Conservation (phyloP, 2,797 vertebrate genomes). For the Enteromius radiatus region DNA sequence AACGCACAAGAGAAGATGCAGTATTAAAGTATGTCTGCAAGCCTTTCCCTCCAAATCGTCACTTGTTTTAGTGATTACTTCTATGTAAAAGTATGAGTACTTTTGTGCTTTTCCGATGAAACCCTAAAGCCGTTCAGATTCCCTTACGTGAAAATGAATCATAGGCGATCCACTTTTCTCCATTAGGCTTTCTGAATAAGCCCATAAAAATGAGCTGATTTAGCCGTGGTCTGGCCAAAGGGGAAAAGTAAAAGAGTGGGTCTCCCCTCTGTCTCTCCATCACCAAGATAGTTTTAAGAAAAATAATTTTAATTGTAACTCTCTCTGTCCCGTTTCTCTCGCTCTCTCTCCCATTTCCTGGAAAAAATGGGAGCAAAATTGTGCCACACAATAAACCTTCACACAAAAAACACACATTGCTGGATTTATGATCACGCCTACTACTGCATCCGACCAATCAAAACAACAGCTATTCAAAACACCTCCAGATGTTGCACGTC, state of each 20-base stretch:
- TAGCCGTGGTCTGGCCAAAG: neutral
- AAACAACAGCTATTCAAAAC: slow-evolving; percentile 43
- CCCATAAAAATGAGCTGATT: slow-evolving; percentile 15
- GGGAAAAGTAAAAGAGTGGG: slow-evolving; percentile 1
- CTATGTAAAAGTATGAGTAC: neutral
- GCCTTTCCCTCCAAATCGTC: neutral
- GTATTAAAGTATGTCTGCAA: neutral
- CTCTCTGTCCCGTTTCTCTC: neutral
- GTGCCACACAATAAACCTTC: slow-evolving; percentile 40
- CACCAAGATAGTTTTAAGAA: neutral
- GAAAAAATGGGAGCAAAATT: slow-evolving; percentile 42
- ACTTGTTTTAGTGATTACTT: neutral
- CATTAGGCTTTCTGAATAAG: slow-evolving; percentile 30
- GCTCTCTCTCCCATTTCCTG: slow-evolving; percentile 10
- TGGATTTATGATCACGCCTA: slow-evolving; percentile 39
- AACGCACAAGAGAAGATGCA: neutral
- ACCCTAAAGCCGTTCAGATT: neutral
- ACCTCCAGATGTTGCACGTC: slow-evolving; percentile 47
- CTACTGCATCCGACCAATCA: slow-evolving; percentile 43
- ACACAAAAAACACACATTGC: slow-evolving; percentile 23
- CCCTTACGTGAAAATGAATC: slow-evolving; percentile 7
- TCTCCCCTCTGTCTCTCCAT: neutral
- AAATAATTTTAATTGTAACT: neutral
- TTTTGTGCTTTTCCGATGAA: neutral
- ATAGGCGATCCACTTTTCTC: slow-evolving; percentile 20